Evolutionary conservation across 2,113 vertebrate genomes (phyloP).

Genomic region (Caranx melampygus): DNA sequence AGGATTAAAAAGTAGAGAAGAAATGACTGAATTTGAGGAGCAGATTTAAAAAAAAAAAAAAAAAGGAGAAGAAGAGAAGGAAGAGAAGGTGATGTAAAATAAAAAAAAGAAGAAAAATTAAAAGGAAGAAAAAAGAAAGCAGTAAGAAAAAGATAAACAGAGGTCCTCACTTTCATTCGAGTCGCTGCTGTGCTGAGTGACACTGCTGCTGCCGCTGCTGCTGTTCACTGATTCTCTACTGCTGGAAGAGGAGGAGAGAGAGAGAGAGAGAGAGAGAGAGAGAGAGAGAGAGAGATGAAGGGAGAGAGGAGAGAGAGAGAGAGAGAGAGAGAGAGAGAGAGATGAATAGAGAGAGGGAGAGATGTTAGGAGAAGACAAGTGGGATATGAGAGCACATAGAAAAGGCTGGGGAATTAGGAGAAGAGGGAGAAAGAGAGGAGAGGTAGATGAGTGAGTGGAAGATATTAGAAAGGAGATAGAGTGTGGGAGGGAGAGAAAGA

Average conservation of each 20-base stretch:
- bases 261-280: constrained; percentile 24
- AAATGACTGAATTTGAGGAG: not conserved
- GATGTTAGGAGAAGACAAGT: constrained; percentile 36
- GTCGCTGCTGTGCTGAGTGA: constrained; percentile 51
- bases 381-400: not conserved
- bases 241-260: constrained; percentile 45
- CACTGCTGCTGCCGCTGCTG: constrained; percentile 38
- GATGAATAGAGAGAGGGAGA: constrained; percentile 22
- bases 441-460: constrained; percentile 1
- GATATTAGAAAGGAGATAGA: not conserved
- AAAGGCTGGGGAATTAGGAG: not conserved
- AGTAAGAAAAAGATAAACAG: constrained; percentile 10
- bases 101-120: not conserved
- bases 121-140: not conserved
- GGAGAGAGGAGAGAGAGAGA: too few species aligned
- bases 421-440: not conserved
- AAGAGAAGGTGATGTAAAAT: not conserved
- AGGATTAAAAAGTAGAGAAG: constrained; percentile 3
- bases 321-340: constrained; percentile 6
- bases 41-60: not conserved
- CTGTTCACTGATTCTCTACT: constrained; percentile 37
- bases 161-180: constrained; percentile 59
- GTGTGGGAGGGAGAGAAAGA: constrained; percentile 10
- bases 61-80: not conserved
- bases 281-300: constrained; percentile 32